phyloP scores from a whole-genome alignment of 1,140 invertebrate species.

The Kradibia gibbosae region DNA sequence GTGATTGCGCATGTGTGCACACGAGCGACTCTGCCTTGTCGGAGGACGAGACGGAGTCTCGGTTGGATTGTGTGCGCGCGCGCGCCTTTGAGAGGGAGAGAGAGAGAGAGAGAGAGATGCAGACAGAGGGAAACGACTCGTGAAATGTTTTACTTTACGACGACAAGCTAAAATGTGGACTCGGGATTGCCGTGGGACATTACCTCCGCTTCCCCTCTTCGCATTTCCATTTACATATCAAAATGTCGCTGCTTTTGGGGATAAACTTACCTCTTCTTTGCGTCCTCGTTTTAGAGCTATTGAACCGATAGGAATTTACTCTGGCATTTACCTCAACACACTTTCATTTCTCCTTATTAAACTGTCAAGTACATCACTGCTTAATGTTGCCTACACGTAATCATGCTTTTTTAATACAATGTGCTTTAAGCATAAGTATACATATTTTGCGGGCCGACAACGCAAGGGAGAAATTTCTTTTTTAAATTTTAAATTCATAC shows the following conservation, averaged over 20 bases:
- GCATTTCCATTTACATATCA: conserved; percentile 16
- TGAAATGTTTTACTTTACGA: conserved; percentile 25
- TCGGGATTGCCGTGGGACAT: conserved; percentile 23
- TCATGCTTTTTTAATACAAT: neutral
- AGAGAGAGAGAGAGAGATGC: neutral
- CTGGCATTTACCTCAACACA: neutral
- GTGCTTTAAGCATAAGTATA: neutral
- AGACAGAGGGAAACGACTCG: conserved; percentile 13
- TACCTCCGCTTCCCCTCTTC: neutral
- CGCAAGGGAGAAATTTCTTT: neutral
- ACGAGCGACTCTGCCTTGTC: no score
- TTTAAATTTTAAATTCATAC: neutral
- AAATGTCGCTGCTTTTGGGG: neutral
- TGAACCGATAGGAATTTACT: conserved; percentile 5
- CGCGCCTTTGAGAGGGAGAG: neutral
- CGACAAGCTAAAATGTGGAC: conserved; percentile 23
- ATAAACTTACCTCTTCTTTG: neutral
- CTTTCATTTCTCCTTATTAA: neutral
- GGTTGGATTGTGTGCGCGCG: neutral
- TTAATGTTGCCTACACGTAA: neutral
- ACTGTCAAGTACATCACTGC: neutral
- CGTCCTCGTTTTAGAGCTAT: neutral
- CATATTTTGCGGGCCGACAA: neutral
- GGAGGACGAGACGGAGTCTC: no score
- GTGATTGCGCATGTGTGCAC: no score